A percentile compares a stretch with the other conserved stretches of the same genome.
phyloP scores from a whole-genome alignment of 2,113 vertebrate genomes.

The Crotalus helleri region DNA sequence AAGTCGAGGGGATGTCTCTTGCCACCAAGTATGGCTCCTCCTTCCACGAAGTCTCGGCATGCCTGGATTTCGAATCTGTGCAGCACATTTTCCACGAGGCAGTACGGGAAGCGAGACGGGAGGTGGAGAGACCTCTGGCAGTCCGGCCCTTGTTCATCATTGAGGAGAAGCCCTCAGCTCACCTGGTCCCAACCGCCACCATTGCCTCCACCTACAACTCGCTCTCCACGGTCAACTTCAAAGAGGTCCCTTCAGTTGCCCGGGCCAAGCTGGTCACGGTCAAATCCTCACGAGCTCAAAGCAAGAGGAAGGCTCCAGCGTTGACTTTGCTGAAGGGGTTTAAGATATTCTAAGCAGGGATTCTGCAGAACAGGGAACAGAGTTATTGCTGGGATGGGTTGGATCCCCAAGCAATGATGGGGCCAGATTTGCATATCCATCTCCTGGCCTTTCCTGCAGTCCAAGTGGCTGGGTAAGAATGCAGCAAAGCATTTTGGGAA shows the following conservation, averaged over 20 bases:
- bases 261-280: slow-evolving; percentile 90
- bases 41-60: slow-evolving; percentile 87
- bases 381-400: neutral
- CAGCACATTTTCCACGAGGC: slow-evolving; percentile 83
- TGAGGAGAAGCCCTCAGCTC: slow-evolving; percentile 70
- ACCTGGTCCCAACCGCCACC: slow-evolving; percentile 42
- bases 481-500: neutral
- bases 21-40: slow-evolving; percentile 75
- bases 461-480: neutral
- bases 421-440: neutral
- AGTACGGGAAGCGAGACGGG: slow-evolving; percentile 74
- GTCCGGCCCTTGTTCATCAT: slow-evolving; percentile 75
- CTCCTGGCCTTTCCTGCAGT: neutral
- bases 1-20: slow-evolving; percentile 75
- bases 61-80: slow-evolving; percentile 79
- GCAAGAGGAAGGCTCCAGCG: slow-evolving; percentile 86
- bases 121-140: slow-evolving; percentile 49
- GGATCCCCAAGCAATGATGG: too few relatives aligned
- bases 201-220: slow-evolving; percentile 66
- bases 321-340: slow-evolving; percentile 90
- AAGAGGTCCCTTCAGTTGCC: slow-evolving; percentile 85
- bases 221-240: slow-evolving; percentile 75
- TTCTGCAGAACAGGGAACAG: neutral
- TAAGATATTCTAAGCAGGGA: slow-evolving; percentile 82
- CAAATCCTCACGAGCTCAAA: slow-evolving; percentile 88